These are phyloP conservation scores for Semicossyphus pulcher DNA, from an alignment of 2,113 vertebrate genomes.

Conservation along the genomic window DNA sequence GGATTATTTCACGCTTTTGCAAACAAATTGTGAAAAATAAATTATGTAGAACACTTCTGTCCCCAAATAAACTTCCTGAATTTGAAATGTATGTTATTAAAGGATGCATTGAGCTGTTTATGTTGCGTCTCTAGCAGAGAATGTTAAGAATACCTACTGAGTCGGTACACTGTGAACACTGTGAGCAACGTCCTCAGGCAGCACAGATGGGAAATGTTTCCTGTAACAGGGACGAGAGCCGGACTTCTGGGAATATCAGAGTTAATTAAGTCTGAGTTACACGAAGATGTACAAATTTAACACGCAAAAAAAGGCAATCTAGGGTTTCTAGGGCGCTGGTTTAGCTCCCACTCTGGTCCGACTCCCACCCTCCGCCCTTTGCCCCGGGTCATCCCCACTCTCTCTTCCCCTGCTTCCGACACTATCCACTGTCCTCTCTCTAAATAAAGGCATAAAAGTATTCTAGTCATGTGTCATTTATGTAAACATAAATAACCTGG, in stretches of 20 bases:
- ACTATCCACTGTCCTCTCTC: too few species aligned
- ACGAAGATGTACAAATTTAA: neutral
- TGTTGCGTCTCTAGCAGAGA: constrained; percentile 33
- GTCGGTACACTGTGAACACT: constrained; percentile 60
- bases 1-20: neutral
- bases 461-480: too few species aligned
- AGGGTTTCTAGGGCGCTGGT: too few species aligned
- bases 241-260: neutral
- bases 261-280: neutral
- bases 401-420: too few species aligned
- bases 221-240: neutral
- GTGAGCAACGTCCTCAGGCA: constrained; percentile 34
- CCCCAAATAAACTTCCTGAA: too few species aligned
- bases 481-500: too few species aligned
- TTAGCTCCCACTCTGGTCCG: too few species aligned
- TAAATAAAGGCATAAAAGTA: too few species aligned
- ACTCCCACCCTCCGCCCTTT: too few species aligned
- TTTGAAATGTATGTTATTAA: neutral
- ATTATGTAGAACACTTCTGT: neutral
- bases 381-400: too few species aligned
- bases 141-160: constrained; percentile 35
- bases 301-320: too few species aligned
- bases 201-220: neutral
- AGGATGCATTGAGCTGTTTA: neutral
- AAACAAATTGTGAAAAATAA: neutral